Base-by-base conservation (phyloP, 2,888 invertebrate genomes). In the Ephialtes manifestator region DNA sequence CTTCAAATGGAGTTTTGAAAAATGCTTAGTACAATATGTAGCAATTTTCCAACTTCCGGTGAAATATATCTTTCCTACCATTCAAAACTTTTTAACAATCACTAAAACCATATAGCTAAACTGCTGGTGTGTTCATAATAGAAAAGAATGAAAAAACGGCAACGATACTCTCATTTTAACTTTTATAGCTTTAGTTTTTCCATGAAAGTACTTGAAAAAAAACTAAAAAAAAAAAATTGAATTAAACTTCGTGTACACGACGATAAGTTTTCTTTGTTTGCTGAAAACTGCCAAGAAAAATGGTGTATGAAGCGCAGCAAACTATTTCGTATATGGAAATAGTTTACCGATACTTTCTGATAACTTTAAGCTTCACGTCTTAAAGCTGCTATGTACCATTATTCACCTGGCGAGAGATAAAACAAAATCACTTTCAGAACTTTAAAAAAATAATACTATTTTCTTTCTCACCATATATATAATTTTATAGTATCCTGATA, bases 311-410 rank as follows among this genome's bases (percentile, higher is more conserved):
- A 63, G 63, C 63, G 4, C 63, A 18, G 35, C 0, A 63, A 63
- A 63, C 35, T 63, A 63, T 63, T 63, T 35, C 31, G 63, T 63
- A 63, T 63, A 63, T 63, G 39, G 39, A 39, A 63, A 63, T 63
- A 63, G 63, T 63, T 63, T 63, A 8, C 18, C n/a, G 35, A 35
- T 63, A 35, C 7, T 63, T 63, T 63, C n/a, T 63, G 39, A 63
- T 39, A 39, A 63, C 39, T 63, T 63, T 35, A 11, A 18, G 39
- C 63, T n/a, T 39, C n/a, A 5, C 8, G 35, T 39, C n/a, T 39
- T 5, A 35, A 63, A 63, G 39, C 18, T n/a, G n/a, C 35, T 13
- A 8, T 35, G 8, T 39, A 39, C 8, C 63, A 39, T 63, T 35
- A 39, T 63, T 63, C 63, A 63, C 7, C 13, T 35, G 31, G 4